phyloP scores from a whole-genome alignment of 2,888 invertebrate species.

The Augochlorella aurata region DNA sequence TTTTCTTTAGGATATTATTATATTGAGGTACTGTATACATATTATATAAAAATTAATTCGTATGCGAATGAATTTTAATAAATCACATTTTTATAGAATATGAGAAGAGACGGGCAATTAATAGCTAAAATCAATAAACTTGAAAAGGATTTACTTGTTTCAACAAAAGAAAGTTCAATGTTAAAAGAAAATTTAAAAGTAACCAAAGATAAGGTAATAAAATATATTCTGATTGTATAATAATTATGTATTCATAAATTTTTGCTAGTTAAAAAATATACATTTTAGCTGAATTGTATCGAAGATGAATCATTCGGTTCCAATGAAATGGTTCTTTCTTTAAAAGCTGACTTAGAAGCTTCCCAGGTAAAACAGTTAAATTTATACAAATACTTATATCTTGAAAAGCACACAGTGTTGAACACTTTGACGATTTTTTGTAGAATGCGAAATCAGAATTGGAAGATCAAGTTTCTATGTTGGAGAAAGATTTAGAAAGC shows the following conservation, averaged over 20 bases:
- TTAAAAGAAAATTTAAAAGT: conserved; percentile 83
- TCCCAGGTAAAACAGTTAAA: conserved; percentile 76
- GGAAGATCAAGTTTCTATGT: conserved; percentile 87
- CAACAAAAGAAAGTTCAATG: conserved; percentile 84
- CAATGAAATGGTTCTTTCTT: conserved; percentile 87
- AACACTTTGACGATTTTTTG: conserved; percentile 17
- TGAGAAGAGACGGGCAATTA: conserved; percentile 87
- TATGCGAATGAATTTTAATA: not conserved
- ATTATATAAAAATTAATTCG: not conserved
- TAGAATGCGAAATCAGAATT: conserved; percentile 82
- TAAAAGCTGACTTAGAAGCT: conserved; percentile 86
- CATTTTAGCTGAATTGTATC: conserved; percentile 72
- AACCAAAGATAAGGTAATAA: conserved; percentile 78
- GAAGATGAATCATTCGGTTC: conserved; percentile 89
- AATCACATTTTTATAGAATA: conserved; percentile 81
- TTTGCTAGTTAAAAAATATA: conserved; percentile 20
- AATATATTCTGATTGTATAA: conserved; percentile 6
- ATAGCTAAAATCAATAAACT: conserved; percentile 87
- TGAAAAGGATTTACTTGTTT: conserved; percentile 85
- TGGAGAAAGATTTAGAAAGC: conserved; percentile 90
- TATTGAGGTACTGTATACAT: conserved; percentile 83
- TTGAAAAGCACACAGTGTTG: not conserved
- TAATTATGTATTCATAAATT: not conserved
- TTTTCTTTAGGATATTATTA: conserved; percentile 91
- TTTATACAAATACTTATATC: conserved; percentile 10